phyloP scores from a whole-genome alignment of 2,113 vertebrate species.

The Oreamnos americanus region DNA sequence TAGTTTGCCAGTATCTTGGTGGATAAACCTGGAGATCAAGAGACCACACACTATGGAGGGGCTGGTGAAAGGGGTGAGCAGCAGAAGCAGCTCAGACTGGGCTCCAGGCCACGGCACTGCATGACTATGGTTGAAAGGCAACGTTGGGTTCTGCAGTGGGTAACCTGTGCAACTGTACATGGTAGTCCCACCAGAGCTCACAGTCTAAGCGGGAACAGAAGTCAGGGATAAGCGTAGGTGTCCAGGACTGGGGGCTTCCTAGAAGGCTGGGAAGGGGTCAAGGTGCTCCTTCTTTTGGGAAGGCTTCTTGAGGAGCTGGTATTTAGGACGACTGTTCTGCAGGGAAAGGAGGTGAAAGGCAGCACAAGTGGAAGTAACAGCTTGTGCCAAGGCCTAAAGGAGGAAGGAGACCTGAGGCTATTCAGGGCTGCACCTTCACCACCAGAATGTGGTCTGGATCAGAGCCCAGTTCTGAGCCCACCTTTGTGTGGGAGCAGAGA shows the following conservation, averaged over 20 bases:
- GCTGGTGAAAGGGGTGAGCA: background rate
- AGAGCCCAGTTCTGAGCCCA: background rate
- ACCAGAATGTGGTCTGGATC: background rate
- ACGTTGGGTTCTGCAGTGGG: background rate
- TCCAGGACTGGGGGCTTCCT: background rate
- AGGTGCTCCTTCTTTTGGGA: background rate
- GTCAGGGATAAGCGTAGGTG: background rate
- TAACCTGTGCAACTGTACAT: background rate
- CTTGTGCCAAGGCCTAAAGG: background rate
- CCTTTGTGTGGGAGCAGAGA: background rate
- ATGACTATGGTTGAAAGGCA: background rate
- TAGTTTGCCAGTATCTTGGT: background rate
- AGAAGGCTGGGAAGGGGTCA: background rate
- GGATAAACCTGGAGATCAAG: background rate
- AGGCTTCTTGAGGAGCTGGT: background rate
- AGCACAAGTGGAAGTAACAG: background rate
- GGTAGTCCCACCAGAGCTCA: background rate
- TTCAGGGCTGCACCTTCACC: background rate
- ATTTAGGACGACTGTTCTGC: background rate
- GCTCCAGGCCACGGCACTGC: background rate
- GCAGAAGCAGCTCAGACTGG: background rate
- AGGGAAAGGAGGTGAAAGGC: background rate
- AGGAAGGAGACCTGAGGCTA: background rate
- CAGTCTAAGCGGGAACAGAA: background rate
- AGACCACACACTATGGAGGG: background rate